Percentiles rank a stretch among this genome's conserved stretches.
These are phyloP conservation scores for Gnatocerus cornutus DNA, from an alignment of 2,888 invertebrate genomes.

Conservation along the genomic window DNA sequence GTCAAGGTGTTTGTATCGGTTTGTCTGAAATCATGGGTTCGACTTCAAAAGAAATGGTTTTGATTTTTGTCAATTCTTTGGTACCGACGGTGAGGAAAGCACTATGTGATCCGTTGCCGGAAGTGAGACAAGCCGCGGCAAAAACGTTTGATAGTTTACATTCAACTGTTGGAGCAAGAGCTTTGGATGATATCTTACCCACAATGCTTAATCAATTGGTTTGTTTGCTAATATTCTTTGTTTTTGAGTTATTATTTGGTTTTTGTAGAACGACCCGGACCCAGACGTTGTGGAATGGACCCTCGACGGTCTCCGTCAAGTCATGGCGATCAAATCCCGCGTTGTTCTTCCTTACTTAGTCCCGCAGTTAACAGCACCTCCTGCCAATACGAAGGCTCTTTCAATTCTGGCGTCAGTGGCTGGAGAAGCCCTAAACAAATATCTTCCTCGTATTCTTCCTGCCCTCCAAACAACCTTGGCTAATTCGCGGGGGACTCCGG, in stretches of 20 bases:
- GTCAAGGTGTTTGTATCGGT: slow-evolving; percentile 99
- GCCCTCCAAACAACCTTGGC: slow-evolving; percentile 87
- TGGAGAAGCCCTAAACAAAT: slow-evolving; percentile 92
- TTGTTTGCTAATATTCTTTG: slow-evolving; percentile 50
- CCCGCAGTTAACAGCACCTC: slow-evolving; percentile 91
- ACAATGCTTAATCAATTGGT: slow-evolving; percentile 87
- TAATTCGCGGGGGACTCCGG: slow-evolving; percentile 78
- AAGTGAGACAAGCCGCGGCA: slow-evolving; percentile 95
- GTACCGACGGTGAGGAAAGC: slow-evolving; percentile 97
- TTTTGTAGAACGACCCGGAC: slow-evolving; percentile 81
- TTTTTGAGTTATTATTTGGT: neutral
- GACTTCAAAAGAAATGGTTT: slow-evolving; percentile 94
- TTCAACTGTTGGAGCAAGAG: slow-evolving; percentile 92
- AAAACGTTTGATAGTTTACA: slow-evolving; percentile 97
- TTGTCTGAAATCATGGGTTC: slow-evolving; percentile 98
- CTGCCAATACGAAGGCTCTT: slow-evolving; percentile 94
- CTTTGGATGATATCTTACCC: slow-evolving; percentile 97
- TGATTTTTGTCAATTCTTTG: slow-evolving; percentile 90
- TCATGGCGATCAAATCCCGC: slow-evolving; percentile 96
- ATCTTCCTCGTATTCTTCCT: slow-evolving; percentile 92
- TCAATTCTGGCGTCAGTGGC: slow-evolving; percentile 96
- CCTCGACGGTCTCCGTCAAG: slow-evolving; percentile 95
- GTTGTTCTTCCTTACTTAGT: slow-evolving; percentile 97
- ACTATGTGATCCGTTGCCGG: slow-evolving; percentile 92
- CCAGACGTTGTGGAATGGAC: slow-evolving; percentile 89